These are phyloP conservation scores for Oxygymnocypris stewartii DNA, from an alignment of 2,113 vertebrate species.

Conservation along the genomic window DNA sequence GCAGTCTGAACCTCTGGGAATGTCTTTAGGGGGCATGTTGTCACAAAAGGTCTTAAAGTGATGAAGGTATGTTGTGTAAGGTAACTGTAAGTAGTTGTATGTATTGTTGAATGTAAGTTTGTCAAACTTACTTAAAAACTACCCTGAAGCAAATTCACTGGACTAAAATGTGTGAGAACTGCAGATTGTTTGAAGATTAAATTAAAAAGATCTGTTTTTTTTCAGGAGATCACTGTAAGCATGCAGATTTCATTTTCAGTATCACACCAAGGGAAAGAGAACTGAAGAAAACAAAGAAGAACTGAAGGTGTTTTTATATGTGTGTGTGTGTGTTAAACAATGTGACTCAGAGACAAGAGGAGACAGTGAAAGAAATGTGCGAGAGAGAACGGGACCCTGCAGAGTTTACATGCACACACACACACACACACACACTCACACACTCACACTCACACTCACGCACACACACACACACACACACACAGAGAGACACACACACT, in stretches of 20 bases:
- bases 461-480: neutral
- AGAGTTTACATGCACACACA: slow-evolving; percentile 1
- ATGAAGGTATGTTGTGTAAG: no score
- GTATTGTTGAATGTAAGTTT: no score
- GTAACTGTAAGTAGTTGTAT: no score
- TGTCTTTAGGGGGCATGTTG: no score
- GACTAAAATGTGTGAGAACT: neutral
- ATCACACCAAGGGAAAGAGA: neutral
- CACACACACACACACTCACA: neutral
- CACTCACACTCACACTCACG: neutral
- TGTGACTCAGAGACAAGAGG: neutral
- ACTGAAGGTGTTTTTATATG: neutral
- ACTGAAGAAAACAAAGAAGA: neutral
- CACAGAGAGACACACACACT: no score
- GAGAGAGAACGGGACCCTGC: neutral
- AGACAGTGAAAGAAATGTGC: neutral
- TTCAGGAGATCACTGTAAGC: neutral
- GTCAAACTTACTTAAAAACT: no score
- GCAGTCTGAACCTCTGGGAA: no score
- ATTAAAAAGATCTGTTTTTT: neutral
- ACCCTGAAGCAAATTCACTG: no score
- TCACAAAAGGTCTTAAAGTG: no score
- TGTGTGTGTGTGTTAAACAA: slow-evolving; percentile 8
- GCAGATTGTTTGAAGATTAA: neutral
- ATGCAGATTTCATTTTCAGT: neutral